These are phyloP conservation scores for Fundulus diaphanus DNA, from an alignment of 2,797 vertebrate species.

Conservation along the genomic window DNA sequence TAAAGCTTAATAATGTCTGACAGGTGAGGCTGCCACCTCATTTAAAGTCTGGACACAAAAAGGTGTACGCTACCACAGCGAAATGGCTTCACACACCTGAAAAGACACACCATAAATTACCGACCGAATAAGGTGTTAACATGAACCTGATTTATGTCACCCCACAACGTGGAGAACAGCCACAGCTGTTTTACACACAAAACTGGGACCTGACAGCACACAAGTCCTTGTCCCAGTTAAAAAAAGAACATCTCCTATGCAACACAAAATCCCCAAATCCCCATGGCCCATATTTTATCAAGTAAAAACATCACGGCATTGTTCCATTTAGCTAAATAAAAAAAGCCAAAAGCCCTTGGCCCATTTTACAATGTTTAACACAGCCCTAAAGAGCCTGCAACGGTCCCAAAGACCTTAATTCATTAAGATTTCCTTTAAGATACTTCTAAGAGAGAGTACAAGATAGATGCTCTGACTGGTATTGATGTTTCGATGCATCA, in stretches of 20 bases:
- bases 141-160: conserved; percentile 9
- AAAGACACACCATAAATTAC: background rate
- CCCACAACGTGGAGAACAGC: background rate
- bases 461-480: conserved; percentile 7
- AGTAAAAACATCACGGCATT: conserved; percentile 56
- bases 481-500: conserved; percentile 1
- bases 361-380: conserved; percentile 54
- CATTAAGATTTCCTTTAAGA: conserved; percentile 11
- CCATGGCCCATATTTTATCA: conserved; percentile 59
- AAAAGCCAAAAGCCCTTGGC: conserved; percentile 65
- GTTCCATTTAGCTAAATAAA: conserved; percentile 67
- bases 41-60: background rate
- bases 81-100: background rate
- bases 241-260: conserved; percentile 53
- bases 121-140: background rate
- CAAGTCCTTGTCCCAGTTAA: conserved; percentile 67
- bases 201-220: conserved; percentile 24
- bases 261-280: conserved; percentile 64
- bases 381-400: conserved; percentile 36
- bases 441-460: conserved; percentile 19
- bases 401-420: conserved; percentile 42
- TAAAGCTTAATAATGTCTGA: background rate
- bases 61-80: background rate
- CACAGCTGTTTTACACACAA: conserved; percentile 7
- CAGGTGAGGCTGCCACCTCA: conserved; percentile 2